Evolutionary conservation across 2,888 invertebrate species (phyloP).

Genomic region (Spatulosminthurus flaviceps): DNA sequence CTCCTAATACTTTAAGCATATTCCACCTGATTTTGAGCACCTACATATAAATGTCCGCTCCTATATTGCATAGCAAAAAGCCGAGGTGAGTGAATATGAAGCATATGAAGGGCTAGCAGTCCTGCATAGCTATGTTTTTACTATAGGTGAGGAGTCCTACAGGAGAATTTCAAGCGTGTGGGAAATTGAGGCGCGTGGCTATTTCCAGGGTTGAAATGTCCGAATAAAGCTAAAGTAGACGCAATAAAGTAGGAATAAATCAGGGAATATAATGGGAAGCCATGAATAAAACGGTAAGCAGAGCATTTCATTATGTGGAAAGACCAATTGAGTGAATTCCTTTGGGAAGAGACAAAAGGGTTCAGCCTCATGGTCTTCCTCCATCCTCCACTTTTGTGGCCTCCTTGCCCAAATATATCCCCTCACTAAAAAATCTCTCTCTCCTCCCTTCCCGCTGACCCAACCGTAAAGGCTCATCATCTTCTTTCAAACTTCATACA

Average conservation of each 20-base stretch:
- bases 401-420: conserved; percentile 7
- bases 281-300: conserved; percentile 37
- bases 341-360: conserved; percentile 40
- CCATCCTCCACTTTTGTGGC: background rate
- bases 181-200: conserved; percentile 14
- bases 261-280: conserved; percentile 40
- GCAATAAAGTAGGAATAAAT: conserved; percentile 43
- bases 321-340: conserved; percentile 40
- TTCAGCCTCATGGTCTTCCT: background rate
- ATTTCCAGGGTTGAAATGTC: conserved; percentile 26
- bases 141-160: no score
- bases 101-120: no score
- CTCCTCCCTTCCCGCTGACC: background rate
- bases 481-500: background rate
- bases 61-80: no score
- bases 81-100: no score
- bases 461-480: conserved; percentile 6
- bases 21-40: no score
- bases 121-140: no score
- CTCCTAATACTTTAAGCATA: background rate
- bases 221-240: conserved; percentile 26
- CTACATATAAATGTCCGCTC: no score
- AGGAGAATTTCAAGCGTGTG: background rate
- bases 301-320: conserved; percentile 40
- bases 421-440: background rate